These are phyloP conservation scores for Lampropteryx suffumata DNA, from an alignment of 2,888 invertebrate species.

Conservation along the genomic window DNA sequence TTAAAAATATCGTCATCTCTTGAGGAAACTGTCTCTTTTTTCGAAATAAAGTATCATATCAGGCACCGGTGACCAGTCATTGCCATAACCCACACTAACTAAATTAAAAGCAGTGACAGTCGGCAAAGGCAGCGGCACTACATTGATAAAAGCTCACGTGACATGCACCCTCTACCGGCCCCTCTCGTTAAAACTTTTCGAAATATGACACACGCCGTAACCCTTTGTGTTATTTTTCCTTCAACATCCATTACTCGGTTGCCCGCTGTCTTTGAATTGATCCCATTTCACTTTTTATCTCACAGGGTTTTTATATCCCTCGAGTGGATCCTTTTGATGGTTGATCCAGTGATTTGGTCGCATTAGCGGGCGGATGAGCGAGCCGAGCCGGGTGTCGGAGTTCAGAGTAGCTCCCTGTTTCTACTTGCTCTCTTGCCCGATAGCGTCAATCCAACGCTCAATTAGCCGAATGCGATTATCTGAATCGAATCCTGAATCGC, in stretches of 20 bases:
- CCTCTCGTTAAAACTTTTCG: constrained; percentile 74
- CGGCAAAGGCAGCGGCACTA: no score
- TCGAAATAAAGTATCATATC: constrained; percentile 2
- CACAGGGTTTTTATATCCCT: constrained; percentile 43
- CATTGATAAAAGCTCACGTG: constrained; percentile 66
- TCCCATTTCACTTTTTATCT: constrained; percentile 54
- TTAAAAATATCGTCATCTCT: background rate
- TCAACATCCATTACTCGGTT: constrained; percentile 51
- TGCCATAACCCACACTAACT: no score
- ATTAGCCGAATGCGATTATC: constrained; percentile 81
- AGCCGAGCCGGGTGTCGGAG: constrained; percentile 36
- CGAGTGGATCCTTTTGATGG: constrained; percentile 52
- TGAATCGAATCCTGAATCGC: constrained; percentile 75
- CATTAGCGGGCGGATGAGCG: constrained; percentile 58
- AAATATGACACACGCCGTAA: constrained; percentile 69
- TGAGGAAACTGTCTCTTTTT: background rate
- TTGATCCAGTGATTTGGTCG: constrained; percentile 61
- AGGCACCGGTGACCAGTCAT: no score
- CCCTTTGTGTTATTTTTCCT: constrained; percentile 69
- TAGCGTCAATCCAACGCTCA: constrained; percentile 82
- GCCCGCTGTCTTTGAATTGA: constrained; percentile 54
- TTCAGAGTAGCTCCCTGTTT: constrained; percentile 38
- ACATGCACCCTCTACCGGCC: constrained; percentile 53
- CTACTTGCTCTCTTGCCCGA: constrained; percentile 60
- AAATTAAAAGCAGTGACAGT: constrained; percentile 53